Percentiles rank a stretch among this genome's conserved stretches.
Evolutionary conservation across 2,888 invertebrate genomes (phyloP).

Genomic region (Cephus pulcher): DNA sequence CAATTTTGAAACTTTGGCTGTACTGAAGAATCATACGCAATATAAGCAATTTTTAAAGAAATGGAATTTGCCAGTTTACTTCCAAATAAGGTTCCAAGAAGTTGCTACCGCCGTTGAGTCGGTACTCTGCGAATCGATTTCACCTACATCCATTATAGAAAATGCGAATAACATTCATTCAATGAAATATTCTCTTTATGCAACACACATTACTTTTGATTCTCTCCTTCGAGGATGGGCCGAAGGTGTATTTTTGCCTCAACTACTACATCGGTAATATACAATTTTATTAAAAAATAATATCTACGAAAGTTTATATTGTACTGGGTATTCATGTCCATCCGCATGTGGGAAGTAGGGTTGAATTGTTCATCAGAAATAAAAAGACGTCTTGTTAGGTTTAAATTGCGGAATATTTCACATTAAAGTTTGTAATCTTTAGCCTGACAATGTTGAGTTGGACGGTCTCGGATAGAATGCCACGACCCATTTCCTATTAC

Average conservation of each 20-base stretch:
- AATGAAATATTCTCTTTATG: slow-evolving; percentile 54
- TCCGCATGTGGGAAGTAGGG: background rate
- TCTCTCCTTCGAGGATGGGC: slow-evolving; percentile 78
- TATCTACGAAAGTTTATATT: background rate
- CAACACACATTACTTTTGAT: slow-evolving; percentile 69
- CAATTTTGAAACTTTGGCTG: slow-evolving; percentile 70
- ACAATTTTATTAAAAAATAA: background rate
- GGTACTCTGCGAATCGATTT: slow-evolving; percentile 51
- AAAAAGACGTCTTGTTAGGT: slow-evolving; percentile 8
- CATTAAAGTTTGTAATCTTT: background rate
- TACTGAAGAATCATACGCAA: slow-evolving; percentile 75
- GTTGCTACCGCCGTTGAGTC: slow-evolving; percentile 76
- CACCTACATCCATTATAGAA: slow-evolving; percentile 45
- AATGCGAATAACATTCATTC: slow-evolving; percentile 35
- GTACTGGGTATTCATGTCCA: background rate
- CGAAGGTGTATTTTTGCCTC: slow-evolving; percentile 81
- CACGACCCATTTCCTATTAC: too few species aligned
- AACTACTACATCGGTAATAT: slow-evolving; percentile 73
- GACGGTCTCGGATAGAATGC: too few species aligned
- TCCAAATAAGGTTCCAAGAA: slow-evolving; percentile 94
- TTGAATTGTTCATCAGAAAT: background rate
- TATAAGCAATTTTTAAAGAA: slow-evolving; percentile 84
- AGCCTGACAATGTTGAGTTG: too few species aligned
- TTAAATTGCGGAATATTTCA: slow-evolving; percentile 2
- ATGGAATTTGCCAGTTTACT: slow-evolving; percentile 97